Percentiles rank a stretch among this genome's conserved stretches.
phyloP scores from a whole-genome alignment of 2,888 invertebrate genomes.

The Vannuccia rotundouncinata region DNA sequence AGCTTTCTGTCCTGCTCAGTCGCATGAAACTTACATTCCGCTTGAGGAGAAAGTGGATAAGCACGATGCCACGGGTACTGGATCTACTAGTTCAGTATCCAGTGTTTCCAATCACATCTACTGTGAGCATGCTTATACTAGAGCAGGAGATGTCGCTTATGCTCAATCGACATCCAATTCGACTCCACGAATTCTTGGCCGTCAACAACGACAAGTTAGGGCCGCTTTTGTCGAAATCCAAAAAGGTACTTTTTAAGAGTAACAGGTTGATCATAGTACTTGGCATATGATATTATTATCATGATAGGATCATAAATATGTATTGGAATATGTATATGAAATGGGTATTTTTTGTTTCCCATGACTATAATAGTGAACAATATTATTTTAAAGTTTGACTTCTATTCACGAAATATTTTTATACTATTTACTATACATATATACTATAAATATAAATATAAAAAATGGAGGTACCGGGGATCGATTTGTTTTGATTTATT shows the following conservation, averaged over 20 bases:
- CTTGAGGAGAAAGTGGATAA: neutral
- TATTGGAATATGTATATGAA: neutral
- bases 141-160: neutral
- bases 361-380: neutral
- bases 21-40: neutral
- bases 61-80: neutral
- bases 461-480: too few relatives aligned
- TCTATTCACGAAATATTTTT: too few relatives aligned
- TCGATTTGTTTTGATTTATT: too few relatives aligned
- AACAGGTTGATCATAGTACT: neutral
- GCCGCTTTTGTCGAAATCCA: neutral
- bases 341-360: neutral
- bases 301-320: neutral
- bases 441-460: too few relatives aligned
- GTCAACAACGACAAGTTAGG: neutral
- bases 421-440: too few relatives aligned
- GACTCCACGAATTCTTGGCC: neutral
- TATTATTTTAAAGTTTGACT: neutral
- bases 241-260: neutral
- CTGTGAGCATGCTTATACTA: neutral
- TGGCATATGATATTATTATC: neutral
- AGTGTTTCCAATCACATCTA: neutral
- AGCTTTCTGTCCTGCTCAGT: neutral
- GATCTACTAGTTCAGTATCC: neutral
- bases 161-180: neutral